Evolutionary conservation across 2,113 vertebrate genomes (phyloP), one percentile per base, ranked within the genome.

Genomic region (Erinaceus europaeus): DNA sequence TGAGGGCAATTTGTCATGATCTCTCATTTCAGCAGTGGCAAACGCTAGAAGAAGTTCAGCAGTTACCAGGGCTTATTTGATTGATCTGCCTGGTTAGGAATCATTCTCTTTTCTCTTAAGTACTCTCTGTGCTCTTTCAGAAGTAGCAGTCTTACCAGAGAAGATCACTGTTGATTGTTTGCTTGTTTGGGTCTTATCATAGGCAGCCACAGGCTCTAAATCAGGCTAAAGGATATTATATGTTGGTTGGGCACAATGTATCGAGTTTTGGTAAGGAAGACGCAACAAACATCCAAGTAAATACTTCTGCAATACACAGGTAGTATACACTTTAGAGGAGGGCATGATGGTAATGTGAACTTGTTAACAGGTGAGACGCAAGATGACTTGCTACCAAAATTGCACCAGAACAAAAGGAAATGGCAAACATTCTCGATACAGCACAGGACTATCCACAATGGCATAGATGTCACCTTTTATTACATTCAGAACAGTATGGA

Each of bases 371-470:
- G 42, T 59, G 25, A 84, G 46, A 71, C n/a, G n/a, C 46, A 73
- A 20, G 12, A 42, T 53, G 48, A 62, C 77, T 42, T 61, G 59
- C 65, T 7, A 34, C 20, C 15, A 82, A 89, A 81, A 75, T 20
- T 36, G 61, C 90, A 50, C 32, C 32, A 74, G 69, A 86, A 90
- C 52, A 90, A 86, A 90, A 91, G 89, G 6, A 79, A 84, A 92
- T 34, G 23, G 18, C 50, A 76, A 84, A 40, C 15, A 50, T 20
- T 89, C 90, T 64, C 27, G 64, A 73, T 15, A 27, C 2, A 86
- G 42, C 21, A 62, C 27, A 55, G 32, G 18, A 44, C 71, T 74
- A 62, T 67, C 61, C 40, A 52, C 48, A 71, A 18, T 72, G 64
- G 36, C 48, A 62, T 18, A 21, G 57, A 84, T 50, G 55, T 44